phyloP scores from a whole-genome alignment of 1,140 invertebrate genomes.

The Gryllus bimaculatus region DNA sequence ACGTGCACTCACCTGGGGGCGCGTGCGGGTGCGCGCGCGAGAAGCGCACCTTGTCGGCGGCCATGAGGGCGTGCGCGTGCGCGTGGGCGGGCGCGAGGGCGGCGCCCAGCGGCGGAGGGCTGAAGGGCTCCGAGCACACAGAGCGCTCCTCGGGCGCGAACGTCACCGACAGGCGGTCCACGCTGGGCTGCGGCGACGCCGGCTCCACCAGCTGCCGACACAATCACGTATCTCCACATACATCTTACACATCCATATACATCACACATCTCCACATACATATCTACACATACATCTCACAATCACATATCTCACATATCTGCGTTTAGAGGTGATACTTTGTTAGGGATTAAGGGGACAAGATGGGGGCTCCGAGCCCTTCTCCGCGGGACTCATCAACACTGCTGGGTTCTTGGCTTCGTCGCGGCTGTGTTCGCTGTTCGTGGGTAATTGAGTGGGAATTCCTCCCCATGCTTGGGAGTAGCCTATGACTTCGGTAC shows the following conservation, averaged over 20 bases:
- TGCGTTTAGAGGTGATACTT: too few species aligned
- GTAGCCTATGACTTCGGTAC: neutral
- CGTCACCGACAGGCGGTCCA: slow-evolving; percentile 57
- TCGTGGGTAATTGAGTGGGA: too few species aligned
- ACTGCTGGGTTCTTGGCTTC: too few species aligned
- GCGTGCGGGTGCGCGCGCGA: slow-evolving; percentile 20
- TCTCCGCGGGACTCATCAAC: too few species aligned
- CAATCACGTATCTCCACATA: neutral
- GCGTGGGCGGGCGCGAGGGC: slow-evolving; percentile 22
- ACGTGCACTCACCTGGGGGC: neutral
- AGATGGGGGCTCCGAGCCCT: too few species aligned
- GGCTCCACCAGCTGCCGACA: slow-evolving; percentile 31
- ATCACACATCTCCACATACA: too few species aligned
- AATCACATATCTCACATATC: too few species aligned
- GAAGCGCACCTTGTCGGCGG: slow-evolving; percentile 25
- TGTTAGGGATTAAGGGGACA: too few species aligned
- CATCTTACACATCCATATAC: too few species aligned
- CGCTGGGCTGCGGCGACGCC: slow-evolving; percentile 50
- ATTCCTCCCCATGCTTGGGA: too few species aligned
- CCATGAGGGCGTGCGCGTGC: neutral
- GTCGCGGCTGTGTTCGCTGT: too few species aligned
- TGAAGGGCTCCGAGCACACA: slow-evolving; percentile 28
- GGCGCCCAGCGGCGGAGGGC: slow-evolving; percentile 34
- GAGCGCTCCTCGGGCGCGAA: slow-evolving; percentile 45
- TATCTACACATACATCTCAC: too few species aligned